phyloP scores from a whole-genome alignment of 2,888 invertebrate species.

The Gnatocerus cornutus region DNA sequence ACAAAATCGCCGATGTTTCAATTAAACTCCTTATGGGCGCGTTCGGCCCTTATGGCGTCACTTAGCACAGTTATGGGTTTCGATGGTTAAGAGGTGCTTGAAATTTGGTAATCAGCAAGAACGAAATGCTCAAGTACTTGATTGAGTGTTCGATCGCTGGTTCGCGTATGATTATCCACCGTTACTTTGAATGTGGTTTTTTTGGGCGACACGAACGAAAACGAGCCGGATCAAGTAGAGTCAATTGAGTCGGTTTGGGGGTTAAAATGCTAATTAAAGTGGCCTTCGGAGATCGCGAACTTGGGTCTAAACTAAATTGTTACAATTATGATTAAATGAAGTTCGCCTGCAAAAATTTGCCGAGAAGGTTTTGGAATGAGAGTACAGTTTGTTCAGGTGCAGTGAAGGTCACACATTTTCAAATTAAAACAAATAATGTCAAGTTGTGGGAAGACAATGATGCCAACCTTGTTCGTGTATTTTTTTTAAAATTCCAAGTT shows the following conservation, averaged over 20 bases:
- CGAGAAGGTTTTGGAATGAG: no score
- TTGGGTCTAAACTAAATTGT: neutral
- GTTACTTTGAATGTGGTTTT: neutral
- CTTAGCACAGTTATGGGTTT: neutral
- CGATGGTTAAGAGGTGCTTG: neutral
- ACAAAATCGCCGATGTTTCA: neutral
- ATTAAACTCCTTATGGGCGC: no score
- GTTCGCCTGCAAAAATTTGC: no score
- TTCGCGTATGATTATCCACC: constrained; percentile 1
- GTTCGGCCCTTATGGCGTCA: constrained; percentile 1
- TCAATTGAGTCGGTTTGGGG: neutral
- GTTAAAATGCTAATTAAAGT: neutral
- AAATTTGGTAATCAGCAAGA: constrained; percentile 8
- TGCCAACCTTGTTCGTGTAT: no score
- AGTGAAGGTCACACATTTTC: no score
- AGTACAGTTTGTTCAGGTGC: no score
- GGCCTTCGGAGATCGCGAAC: no score
- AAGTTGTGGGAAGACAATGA: no score
- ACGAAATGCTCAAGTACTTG: neutral
- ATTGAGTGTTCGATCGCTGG: neutral
- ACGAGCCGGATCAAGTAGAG: neutral
- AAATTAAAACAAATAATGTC: no score
- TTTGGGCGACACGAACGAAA: neutral
- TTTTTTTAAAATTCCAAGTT: no score
- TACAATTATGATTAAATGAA: no score